These are phyloP conservation scores for Delphinapterus leucas DNA, from an alignment of 2,113 vertebrate species.

Conservation along the genomic window DNA sequence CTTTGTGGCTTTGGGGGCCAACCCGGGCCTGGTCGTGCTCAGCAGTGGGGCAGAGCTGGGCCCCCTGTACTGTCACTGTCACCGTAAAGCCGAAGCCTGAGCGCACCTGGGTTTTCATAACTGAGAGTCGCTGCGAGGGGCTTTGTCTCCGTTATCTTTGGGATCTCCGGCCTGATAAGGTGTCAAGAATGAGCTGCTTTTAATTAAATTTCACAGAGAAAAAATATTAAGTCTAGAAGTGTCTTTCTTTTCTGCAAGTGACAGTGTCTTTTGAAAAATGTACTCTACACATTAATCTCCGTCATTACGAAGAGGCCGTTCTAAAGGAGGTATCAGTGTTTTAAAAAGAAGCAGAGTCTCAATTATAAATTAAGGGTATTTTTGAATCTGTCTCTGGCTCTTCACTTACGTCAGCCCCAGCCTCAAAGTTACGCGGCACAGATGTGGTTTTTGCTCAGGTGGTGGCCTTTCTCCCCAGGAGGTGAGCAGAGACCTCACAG, in stretches of 20 bases:
- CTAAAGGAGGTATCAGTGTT: fast-evolving
- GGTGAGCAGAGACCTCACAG: fast-evolving
- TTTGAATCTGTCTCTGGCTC: not conserved
- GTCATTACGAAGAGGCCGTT: fast-evolving
- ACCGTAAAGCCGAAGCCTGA: fast-evolving
- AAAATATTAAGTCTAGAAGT: not conserved
- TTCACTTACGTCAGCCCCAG: fast-evolving
- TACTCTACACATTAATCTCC: not conserved
- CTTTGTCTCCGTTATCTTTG: not conserved
- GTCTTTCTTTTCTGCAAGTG: not conserved
- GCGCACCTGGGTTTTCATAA: fast-evolving
- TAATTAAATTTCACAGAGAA: constrained; percentile 23
- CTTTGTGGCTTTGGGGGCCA: fast-evolving
- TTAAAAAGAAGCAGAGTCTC: not conserved
- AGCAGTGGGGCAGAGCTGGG: not conserved
- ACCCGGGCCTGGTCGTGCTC: not conserved
- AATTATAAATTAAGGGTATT: fast-evolving
- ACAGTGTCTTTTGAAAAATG: not conserved
- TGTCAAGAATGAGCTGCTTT: not conserved
- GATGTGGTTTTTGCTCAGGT: not conserved
- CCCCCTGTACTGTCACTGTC: not conserved
- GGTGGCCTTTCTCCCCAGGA: not conserved
- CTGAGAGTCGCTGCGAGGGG: fast-evolving
- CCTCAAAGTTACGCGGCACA: fast-evolving
- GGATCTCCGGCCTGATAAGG: fast-evolving